These are phyloP conservation scores for Lateolabrax maculatus DNA, from an alignment of 2,797 vertebrate genomes.

Conservation along the genomic window DNA sequence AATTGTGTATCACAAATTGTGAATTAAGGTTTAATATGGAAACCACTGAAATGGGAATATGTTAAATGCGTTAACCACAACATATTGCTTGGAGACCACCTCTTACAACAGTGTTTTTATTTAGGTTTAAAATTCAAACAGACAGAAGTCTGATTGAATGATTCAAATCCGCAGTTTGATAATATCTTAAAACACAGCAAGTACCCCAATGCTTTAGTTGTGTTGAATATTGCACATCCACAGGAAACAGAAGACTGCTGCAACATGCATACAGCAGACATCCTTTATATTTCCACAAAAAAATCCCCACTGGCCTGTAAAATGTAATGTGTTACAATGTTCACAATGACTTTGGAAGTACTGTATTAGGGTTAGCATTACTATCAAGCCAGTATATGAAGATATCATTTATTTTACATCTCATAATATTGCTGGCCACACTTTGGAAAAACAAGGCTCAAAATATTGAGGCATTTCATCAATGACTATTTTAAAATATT, in stretches of 20 bases:
- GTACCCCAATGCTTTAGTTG: constrained; percentile 35
- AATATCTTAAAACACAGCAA: constrained; percentile 47
- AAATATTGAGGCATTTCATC: constrained; percentile 9
- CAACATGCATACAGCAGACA: constrained; percentile 70
- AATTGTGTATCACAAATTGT: not conserved
- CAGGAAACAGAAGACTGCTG: constrained; percentile 61
- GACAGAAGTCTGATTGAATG: constrained; percentile 72
- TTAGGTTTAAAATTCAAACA: constrained; percentile 84
- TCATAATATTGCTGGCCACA: constrained; percentile 42
- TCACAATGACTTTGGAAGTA: constrained; percentile 48
- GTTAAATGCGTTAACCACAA: constrained; percentile 16
- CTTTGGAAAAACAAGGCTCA: constrained; percentile 26
- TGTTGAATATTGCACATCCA: constrained; percentile 63
- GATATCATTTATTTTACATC: constrained; percentile 25
- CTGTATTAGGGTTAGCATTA: constrained; percentile 39
- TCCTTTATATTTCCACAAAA: constrained; percentile 48
- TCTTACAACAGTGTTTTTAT: constrained; percentile 78
- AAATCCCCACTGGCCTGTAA: constrained; percentile 21
- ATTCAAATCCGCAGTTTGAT: constrained; percentile 52
- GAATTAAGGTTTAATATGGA: not conserved
- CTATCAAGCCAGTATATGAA: constrained; percentile 37
- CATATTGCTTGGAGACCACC: constrained; percentile 41
- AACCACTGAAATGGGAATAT: not conserved
- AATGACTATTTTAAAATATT: constrained; percentile 23
- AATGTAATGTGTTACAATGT: constrained; percentile 29